Evolutionary conservation across 2,797 vertebrate genomes (phyloP).

Genomic region (Champsocephalus gunnari): DNA sequence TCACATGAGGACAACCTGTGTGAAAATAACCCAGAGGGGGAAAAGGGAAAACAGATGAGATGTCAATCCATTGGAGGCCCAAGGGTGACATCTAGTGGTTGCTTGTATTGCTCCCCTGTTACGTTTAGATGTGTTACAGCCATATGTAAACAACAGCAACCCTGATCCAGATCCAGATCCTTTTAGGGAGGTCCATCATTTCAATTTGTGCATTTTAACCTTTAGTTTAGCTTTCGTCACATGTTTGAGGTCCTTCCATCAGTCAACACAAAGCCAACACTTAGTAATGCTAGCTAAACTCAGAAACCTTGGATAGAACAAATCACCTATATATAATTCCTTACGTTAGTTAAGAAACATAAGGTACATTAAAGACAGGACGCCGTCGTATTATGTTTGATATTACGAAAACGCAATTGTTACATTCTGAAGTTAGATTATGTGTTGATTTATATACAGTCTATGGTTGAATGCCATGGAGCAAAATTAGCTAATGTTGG

Average conservation of each 20-base stretch:
- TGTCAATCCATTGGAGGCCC: slow-evolving; percentile 25
- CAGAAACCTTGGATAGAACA: neutral
- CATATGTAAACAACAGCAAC: too few relatives aligned
- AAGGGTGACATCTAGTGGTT: slow-evolving; percentile 67
- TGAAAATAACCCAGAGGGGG: slow-evolving; percentile 20
- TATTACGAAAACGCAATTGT: neutral
- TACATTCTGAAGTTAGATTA: neutral
- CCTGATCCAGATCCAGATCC: too few relatives aligned
- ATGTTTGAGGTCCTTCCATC: neutral
- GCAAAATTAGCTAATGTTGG: slow-evolving; percentile 16
- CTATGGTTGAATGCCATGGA: neutral
- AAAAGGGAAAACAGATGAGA: neutral
- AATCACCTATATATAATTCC: neutral
- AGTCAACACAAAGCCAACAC: neutral
- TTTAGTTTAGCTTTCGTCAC: neutral
- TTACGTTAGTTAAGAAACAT: neutral
- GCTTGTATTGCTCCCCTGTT: neutral
- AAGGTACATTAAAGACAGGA: neutral
- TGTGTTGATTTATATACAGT: neutral
- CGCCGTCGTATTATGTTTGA: neutral
- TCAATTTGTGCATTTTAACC: neutral
- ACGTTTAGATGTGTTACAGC: neutral
- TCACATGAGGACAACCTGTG: slow-evolving; percentile 31
- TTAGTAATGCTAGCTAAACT: neutral
- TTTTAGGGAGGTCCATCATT: neutral